Conservation (phyloP, 2,797 vertebrate genomes). For the Enteromius afrohamiltoni region DNA sequence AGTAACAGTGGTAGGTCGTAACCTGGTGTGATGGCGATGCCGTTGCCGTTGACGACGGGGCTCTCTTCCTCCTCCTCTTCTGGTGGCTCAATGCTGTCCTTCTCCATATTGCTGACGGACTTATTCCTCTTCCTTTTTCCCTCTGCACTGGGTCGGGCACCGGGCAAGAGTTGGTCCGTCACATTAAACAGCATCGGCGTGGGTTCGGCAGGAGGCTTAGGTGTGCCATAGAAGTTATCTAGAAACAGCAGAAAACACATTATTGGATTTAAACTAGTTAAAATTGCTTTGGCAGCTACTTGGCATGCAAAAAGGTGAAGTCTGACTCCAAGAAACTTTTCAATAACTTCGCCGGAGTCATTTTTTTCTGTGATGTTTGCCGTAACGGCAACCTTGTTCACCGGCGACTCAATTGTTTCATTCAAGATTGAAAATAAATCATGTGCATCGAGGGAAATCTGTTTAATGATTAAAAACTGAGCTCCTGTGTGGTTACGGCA, state of each 20-base stretch:
- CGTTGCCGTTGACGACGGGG: constrained; percentile 93
- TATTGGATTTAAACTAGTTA: not conserved
- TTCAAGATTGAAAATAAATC: constrained; percentile 59
- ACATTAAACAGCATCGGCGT: constrained; percentile 97
- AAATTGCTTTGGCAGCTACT: not conserved
- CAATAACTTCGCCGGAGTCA: constrained; percentile 21
- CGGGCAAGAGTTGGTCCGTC: constrained; percentile 95
- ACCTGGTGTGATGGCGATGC: constrained; percentile 94
- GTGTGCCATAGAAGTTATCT: constrained; percentile 99
- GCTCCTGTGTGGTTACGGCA: constrained; percentile 28
- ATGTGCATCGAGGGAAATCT: constrained; percentile 55
- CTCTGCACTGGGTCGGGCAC: constrained; percentile 95
- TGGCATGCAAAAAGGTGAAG: constrained; percentile 29
- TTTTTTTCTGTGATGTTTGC: constrained; percentile 48
- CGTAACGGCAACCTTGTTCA: constrained; percentile 26
- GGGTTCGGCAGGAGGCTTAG: constrained; percentile 96
- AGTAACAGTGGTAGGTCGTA: constrained; percentile 47
- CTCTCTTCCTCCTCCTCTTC: constrained; percentile 92
- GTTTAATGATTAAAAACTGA: constrained; percentile 63
- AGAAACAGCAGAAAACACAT: constrained; percentile 33
- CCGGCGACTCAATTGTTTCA: constrained; percentile 43
- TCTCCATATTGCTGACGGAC: constrained; percentile 99
- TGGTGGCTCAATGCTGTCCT: constrained; percentile 91
- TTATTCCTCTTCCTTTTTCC: constrained; percentile 99
- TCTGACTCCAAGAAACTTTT: constrained; percentile 18